These are phyloP conservation scores for Serranus cabrilla DNA, from an alignment of 2,797 vertebrate species.

Conservation along the genomic window DNA sequence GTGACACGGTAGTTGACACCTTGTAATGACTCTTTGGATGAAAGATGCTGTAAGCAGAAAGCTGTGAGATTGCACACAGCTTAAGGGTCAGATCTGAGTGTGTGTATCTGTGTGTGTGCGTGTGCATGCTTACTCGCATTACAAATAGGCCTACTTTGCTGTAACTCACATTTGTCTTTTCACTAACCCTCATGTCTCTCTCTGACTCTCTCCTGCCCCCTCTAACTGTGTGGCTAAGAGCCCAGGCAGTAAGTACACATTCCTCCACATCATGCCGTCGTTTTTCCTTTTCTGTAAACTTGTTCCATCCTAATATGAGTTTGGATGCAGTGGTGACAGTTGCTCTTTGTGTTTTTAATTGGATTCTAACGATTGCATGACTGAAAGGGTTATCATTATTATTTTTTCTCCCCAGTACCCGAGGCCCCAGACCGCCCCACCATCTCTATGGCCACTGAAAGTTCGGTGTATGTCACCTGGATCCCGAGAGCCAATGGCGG, in stretches of 20 bases:
- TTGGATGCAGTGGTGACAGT: slow-evolving; percentile 38
- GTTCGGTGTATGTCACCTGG: slow-evolving; percentile 95
- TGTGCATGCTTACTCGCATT: slow-evolving; percentile 30
- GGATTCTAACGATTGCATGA: background rate
- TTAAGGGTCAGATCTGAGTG: slow-evolving; percentile 21
- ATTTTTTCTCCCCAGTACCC: slow-evolving; percentile 85
- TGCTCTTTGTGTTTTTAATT: slow-evolving; percentile 20
- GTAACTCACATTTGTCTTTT: slow-evolving; percentile 57
- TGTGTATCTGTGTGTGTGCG: slow-evolving; percentile 16
- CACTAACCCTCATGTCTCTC: slow-evolving; percentile 78
- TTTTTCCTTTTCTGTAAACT: slow-evolving; percentile 35
- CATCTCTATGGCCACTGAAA: slow-evolving; percentile 93
- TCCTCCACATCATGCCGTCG: slow-evolving; percentile 67
- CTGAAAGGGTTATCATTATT: background rate
- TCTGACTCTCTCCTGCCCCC: slow-evolving; percentile 74
- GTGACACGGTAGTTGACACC: slow-evolving; percentile 48
- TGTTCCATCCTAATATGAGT: slow-evolving; percentile 37
- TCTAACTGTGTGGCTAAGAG: slow-evolving; percentile 83
- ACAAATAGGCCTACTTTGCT: slow-evolving; percentile 50
- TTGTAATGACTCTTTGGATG: slow-evolving; percentile 51
- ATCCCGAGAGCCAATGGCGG: slow-evolving; percentile 97
- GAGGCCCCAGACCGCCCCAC: slow-evolving; percentile 96
- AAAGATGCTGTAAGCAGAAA: slow-evolving; percentile 51
- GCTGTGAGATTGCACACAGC: slow-evolving; percentile 43
- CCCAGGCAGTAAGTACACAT: slow-evolving; percentile 84